Evolutionary conservation across 2,113 vertebrate species (phyloP), one percentile per base, ranked within the genome.

Genomic region (Trematomus loennbergii): DNA sequence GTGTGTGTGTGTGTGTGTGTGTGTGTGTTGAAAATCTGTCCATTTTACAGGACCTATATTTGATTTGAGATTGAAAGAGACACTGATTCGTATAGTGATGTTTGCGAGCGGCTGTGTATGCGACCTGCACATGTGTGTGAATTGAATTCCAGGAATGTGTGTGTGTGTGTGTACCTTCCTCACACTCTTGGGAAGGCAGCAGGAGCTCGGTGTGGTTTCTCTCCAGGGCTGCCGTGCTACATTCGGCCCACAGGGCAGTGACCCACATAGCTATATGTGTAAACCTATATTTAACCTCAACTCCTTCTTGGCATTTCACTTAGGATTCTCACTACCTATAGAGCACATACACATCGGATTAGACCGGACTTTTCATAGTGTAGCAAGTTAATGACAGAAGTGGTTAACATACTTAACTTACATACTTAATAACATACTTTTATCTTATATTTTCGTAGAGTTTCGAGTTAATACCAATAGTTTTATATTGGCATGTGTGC

Each of bases 261-360:
- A 85, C 85, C 78, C 57, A 57, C 73, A 65, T 52, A 83, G 57
- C 65, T 60, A 25, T 63, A 54, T 55, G 65, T 80, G 69, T 75
- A 62, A 71, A 58, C 16, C 81, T 88, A 88, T 79, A 74, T 88
- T 81, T 87, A 85, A 72, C 76, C 48, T 55, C 5, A 45, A 77
- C 67, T 72, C n/a, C 15, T 20, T 20, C 54, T 6, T 22, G 64
- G 25, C 29, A 67, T 82, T 72, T 78, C 76, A 69, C 61, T 66
- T 12, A 18, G 45, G 18, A 71, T 78, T 52, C 55, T 54, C 45
- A 40, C 55, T 18, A 63, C n/a, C 18, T 40, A 25, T 53, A 9
- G 12, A n/a, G 60, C 60, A 43, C 18, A 11, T 45, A 20, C 61
- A 63, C n/a, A 9, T 22, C 48, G 22, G 20, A 49, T 50, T n/a